phyloP scores from a whole-genome alignment of 1,140 invertebrate species.

The Euschistus heros region DNA sequence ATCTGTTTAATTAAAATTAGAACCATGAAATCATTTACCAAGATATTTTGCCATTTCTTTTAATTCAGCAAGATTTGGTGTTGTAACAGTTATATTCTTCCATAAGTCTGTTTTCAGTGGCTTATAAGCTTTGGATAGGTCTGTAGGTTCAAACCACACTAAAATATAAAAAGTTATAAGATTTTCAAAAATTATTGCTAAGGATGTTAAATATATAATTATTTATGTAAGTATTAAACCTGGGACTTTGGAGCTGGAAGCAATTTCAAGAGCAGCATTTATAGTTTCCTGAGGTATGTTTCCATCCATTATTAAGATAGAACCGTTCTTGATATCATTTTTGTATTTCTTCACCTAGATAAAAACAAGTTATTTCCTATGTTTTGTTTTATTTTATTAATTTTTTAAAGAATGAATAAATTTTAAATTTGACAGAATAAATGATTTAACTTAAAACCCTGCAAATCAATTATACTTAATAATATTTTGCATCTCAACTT shows the following conservation, averaged over 20 bases:
- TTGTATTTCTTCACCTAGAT: constrained; percentile 43
- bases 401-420: not conserved
- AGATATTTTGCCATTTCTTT: constrained; percentile 38
- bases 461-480: too few species aligned
- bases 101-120: constrained; percentile 41
- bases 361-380: constrained; percentile 14
- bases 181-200: too few species aligned
- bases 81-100: constrained; percentile 45
- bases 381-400: not conserved
- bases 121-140: constrained; percentile 45
- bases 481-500: too few species aligned
- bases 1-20: constrained; percentile 1
- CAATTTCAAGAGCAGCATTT: constrained; percentile 48
- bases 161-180: constrained; percentile 31
- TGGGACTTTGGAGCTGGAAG: constrained; percentile 48
- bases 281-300: constrained; percentile 62
- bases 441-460: too few species aligned
- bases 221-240: constrained; percentile 39
- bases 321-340: constrained; percentile 44
- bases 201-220: too few species aligned
- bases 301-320: constrained; percentile 69
- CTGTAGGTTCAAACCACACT: constrained; percentile 62
- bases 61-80: constrained; percentile 64
- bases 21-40: constrained; percentile 23
- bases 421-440: too few species aligned